These are phyloP conservation scores for Apoda limacodes DNA, from an alignment of 2,888 invertebrate species.

Conservation along the genomic window DNA sequence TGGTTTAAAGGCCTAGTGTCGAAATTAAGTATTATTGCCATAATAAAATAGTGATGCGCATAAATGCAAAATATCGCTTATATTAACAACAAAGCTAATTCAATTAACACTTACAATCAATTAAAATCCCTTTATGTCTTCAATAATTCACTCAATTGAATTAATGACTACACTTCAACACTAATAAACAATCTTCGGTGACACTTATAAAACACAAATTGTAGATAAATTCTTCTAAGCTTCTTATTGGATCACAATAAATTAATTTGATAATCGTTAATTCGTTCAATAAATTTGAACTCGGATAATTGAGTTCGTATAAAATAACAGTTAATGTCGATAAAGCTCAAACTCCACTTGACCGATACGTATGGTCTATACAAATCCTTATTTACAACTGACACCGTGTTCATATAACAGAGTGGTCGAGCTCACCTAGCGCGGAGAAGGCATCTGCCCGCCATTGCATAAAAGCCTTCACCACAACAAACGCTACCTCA, in stretches of 20 bases:
- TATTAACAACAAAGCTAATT: constrained; percentile 4
- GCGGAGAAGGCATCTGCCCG: constrained; percentile 52
- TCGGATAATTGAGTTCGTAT: constrained; percentile 29
- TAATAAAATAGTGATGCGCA: too few species aligned
- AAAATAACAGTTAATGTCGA: constrained; percentile 30
- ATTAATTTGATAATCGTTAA: constrained; percentile 4
- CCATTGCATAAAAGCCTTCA: constrained; percentile 40
- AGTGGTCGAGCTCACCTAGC: constrained; percentile 50
- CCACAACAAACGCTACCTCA: constrained; percentile 48
- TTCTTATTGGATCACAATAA: constrained; percentile 48
- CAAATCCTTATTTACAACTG: constrained; percentile 71
- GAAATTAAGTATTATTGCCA: too few species aligned
- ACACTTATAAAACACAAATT: constrained; percentile 41
- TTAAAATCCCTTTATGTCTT: constrained; percentile 40
- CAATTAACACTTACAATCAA: constrained; percentile 42
- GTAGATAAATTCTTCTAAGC: constrained; percentile 38
- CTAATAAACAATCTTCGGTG: constrained; percentile 44
- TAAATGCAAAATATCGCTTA: too few species aligned
- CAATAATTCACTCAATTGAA: constrained; percentile 37
- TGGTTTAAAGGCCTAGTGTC: too few species aligned
- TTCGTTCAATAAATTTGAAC: constrained; percentile 23
- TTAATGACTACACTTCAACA: constrained; percentile 46
- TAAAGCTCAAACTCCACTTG: constrained; percentile 45
- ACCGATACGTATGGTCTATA: constrained; percentile 65
- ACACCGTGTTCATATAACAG: constrained; percentile 62